Conservation (phyloP, 2,888 invertebrate species). For the Drosophila infuscata region DNA sequence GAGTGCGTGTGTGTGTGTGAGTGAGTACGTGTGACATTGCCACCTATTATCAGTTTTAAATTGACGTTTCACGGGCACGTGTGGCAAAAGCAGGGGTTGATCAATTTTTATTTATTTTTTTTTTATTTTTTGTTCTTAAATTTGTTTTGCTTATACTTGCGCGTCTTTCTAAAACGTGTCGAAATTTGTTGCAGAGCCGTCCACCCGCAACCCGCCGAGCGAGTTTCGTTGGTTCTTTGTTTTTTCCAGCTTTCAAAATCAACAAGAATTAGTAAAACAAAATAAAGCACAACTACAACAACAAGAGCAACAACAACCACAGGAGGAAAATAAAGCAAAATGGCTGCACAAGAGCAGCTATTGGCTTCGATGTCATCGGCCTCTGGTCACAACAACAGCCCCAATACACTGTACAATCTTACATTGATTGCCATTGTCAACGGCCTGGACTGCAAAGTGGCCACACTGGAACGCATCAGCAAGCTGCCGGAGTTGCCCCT, state of each 20-base stretch:
- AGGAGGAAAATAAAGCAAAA: conserved; percentile 35
- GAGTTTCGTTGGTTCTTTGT: conserved; percentile 15
- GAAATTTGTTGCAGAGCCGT: conserved; percentile 3
- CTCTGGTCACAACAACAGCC: conserved; percentile 61
- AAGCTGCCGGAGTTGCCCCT: conserved; percentile 83
- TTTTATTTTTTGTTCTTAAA: not conserved
- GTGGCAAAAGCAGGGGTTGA: conserved; percentile 6
- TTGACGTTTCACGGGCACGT: conserved; percentile 34
- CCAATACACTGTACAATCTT: conserved; percentile 78
- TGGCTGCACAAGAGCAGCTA: conserved; percentile 67
- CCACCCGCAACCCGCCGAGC: conserved; percentile 5
- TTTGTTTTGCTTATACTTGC: conserved; percentile 1
- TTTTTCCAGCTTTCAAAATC: conserved; percentile 4
- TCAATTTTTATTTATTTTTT: not conserved
- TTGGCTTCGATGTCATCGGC: conserved; percentile 52
- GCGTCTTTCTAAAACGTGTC: conserved; percentile 1
- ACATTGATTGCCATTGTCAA: conserved; percentile 80
- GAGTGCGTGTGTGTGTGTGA: conserved; percentile 7
- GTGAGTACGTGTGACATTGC: conserved; percentile 37
- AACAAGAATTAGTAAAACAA: conserved; percentile 4
- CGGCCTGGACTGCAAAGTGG: conserved; percentile 81
- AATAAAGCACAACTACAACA: not conserved
- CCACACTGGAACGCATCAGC: conserved; percentile 79
- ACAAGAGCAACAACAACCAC: not conserved
- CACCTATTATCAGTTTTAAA: conserved; percentile 19